Base-by-base conservation (phyloP, 2,797 vertebrate species). In the Microctenopoma steveboyesi region DNA sequence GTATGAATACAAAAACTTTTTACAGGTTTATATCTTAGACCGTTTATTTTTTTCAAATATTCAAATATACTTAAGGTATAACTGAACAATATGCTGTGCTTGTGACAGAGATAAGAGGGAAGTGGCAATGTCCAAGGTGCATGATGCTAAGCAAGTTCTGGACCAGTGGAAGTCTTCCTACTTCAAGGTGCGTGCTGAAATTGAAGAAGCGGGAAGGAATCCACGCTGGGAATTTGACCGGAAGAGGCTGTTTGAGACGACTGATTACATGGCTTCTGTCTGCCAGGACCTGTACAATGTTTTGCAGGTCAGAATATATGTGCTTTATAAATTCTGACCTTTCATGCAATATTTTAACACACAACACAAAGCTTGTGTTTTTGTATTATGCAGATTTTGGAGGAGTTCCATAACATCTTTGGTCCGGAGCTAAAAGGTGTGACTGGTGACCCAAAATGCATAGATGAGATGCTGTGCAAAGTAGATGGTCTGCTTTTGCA, bases 141-240 rank as follows among this genome's bases (percentile, higher is more conserved):
- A 53, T 33, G 95, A 95, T 37, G 96, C 95, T 35, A 97, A 91
- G 79, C 84, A 79, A 28, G 92, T 94, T 8, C 93, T 99, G 53
- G 89, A 95, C 47, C 81, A 83, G 58, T 99, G 98, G 98, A 98
- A 95, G 73, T 89, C 87, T 60, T 91, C 94, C 47, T 99, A 98
- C 83, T 96, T 97, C 16, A 92, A 92, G 45, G 83, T 93, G 35
- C 95, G 96, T 16, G 91, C 94, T 70, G 95, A 93, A 85, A 97
- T 99, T 2, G 96, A 99, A 85, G 89, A 93, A 7, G 94, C 94
- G 0, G 95, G 91, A 72, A 88, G 92, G 28, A 92, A 93, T n/a
- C 77, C 92, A 0, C 95, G 94, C 9, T 99, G 97, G 98, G 97
- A 99, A 81, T 99, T 99, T 81, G 97, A 99, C 35, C 90, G 89